A percentile compares a stretch with the other conserved stretches of the same genome.
Evolutionary conservation across 1,140 invertebrate genomes (phyloP).

Genomic region (Euura lappo): DNA sequence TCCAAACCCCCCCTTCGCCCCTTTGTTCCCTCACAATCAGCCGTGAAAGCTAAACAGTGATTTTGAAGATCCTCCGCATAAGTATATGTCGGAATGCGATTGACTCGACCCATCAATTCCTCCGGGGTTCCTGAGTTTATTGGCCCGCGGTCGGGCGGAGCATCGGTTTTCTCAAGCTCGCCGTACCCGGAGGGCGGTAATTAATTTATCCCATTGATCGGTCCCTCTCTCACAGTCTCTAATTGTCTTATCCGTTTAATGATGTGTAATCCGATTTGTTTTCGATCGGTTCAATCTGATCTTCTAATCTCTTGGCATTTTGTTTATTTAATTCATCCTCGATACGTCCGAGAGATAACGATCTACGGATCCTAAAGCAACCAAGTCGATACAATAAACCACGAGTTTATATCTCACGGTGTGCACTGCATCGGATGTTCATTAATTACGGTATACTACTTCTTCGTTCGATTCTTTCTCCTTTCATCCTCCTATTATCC

Average conservation of each 20-base stretch:
- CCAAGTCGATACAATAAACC: too few species aligned
- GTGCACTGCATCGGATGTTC: too few species aligned
- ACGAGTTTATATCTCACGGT: too few species aligned
- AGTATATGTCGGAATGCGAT: not conserved
- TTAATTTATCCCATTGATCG: slow-evolving; percentile 10
- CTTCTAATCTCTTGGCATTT: not conserved
- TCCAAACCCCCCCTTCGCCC: too few species aligned
- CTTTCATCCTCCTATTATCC: not conserved
- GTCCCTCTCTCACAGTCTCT: not conserved
- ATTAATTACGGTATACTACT: too few species aligned
- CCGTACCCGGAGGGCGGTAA: not conserved
- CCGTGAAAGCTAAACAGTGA: too few species aligned
- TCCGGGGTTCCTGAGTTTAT: not conserved
- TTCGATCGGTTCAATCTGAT: slow-evolving; percentile 14
- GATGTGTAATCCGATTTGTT: slow-evolving; percentile 21
- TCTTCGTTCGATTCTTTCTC: too few species aligned
- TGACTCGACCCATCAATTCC: not conserved
- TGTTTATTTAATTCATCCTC: not conserved
- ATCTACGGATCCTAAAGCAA: not conserved
- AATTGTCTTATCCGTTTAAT: slow-evolving; percentile 20
- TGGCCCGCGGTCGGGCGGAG: not conserved
- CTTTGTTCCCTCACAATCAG: too few species aligned
- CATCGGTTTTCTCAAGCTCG: not conserved
- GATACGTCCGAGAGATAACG: not conserved
- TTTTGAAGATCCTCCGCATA: not conserved